Conservation (phyloP, 2,888 invertebrate genomes). For the Tipula lateralis region DNA sequence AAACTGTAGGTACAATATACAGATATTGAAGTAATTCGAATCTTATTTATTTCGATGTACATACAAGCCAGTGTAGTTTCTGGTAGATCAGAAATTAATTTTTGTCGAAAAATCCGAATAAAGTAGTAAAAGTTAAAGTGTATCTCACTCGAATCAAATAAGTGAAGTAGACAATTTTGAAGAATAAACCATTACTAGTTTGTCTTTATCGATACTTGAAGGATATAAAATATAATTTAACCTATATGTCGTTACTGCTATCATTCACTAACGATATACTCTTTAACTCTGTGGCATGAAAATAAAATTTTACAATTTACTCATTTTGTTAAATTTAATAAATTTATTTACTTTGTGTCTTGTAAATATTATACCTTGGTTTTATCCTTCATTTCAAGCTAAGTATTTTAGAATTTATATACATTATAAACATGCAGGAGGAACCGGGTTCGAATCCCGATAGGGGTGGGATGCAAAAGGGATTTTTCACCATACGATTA, state of each 20-base stretch:
- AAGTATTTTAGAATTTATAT: too few species aligned
- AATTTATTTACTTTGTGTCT: neutral
- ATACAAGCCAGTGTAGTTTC: neutral
- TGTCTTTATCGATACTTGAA: neutral
- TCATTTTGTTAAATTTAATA: neutral
- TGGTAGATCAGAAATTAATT: neutral
- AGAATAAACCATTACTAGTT: neutral
- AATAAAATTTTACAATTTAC: neutral
- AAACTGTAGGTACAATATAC: neutral
- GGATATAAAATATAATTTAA: neutral
- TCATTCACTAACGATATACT: too few species aligned
- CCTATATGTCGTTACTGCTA: neutral
- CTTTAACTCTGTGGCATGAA: neutral
- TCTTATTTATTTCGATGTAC: neutral
- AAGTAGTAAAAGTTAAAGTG: neutral
- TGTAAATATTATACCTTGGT: neutral
- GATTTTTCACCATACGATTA: too few species aligned
- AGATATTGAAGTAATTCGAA: neutral
- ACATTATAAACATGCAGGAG: too few species aligned
- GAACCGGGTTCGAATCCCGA: too few species aligned
- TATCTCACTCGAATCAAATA: neutral
- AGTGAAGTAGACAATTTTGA: neutral
- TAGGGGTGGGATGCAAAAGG: too few species aligned
- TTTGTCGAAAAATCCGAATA: neutral
- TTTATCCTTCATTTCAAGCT: too few species aligned